Conservation (phyloP, 2,797 vertebrate genomes). For the Protonibea diacanthus region DNA sequence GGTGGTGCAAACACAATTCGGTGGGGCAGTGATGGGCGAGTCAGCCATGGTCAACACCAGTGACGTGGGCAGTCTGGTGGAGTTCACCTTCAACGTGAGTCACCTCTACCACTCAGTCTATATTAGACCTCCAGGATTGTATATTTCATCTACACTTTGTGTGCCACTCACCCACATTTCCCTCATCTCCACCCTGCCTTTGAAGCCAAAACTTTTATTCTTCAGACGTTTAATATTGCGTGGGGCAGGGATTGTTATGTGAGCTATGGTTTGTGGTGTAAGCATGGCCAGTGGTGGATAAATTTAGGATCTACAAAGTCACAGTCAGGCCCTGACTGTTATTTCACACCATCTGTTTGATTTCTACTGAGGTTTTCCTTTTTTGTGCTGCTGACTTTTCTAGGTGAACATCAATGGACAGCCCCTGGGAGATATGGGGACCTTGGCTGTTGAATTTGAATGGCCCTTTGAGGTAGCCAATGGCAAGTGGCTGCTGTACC, state of each 20-base stretch:
- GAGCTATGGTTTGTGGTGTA: constrained; percentile 67
- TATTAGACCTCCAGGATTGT: constrained; percentile 52
- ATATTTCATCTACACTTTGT: constrained; percentile 45
- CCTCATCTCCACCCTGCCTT: constrained; percentile 66
- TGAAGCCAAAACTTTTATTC: constrained; percentile 51
- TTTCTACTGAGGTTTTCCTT: constrained; percentile 17
- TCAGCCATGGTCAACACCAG: constrained; percentile 90
- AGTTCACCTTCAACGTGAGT: constrained; percentile 90
- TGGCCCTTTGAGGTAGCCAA: constrained; percentile 94
- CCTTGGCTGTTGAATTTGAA: constrained; percentile 89
- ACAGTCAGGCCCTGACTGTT: constrained; percentile 25
- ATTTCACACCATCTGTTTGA: constrained; percentile 29
- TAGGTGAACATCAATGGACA: constrained; percentile 86
- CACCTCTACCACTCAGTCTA: constrained; percentile 60
- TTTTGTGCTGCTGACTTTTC: constrained; percentile 1
- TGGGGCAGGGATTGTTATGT: constrained; percentile 56
- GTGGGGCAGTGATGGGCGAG: constrained; percentile 92
- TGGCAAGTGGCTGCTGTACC: constrained; percentile 97
- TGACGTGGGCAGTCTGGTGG: constrained; percentile 92
- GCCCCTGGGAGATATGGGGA: constrained; percentile 86
- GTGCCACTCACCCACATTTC: constrained; percentile 54
- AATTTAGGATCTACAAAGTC: constrained; percentile 46
- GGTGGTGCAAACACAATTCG: constrained; percentile 85
- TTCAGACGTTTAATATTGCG: constrained; percentile 64
- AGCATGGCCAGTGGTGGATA: constrained; percentile 57